Evolutionary conservation across 2,113 vertebrate species (phyloP), one percentile per base, ranked within the genome.

Genomic region (Equus quagga): DNA sequence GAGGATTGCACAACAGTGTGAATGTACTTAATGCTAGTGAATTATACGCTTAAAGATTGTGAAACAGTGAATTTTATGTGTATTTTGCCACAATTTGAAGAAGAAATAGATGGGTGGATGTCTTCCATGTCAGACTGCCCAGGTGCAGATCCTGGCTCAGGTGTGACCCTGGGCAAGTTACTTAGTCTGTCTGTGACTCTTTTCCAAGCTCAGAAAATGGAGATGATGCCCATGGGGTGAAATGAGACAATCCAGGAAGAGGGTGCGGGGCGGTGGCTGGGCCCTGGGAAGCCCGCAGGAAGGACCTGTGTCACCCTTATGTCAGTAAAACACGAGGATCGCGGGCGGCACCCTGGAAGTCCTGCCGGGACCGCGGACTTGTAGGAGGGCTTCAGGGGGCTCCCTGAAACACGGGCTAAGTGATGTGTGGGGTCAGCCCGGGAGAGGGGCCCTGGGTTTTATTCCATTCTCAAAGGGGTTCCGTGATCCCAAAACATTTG

Each of bases 231-330:
- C 33, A 0, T 0, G 79, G 33, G 41, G 79, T 28, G 49, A 64
- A 28, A 33, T 2, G 24, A 56, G 31, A 9, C 5, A 11, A 6
- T 11, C 65, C 46, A 41, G 2, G 4, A 8, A n/a, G 23, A 24
- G 19, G 11, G n/a, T 1, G 28, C 4, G 7, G 62, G 56, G 24
- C 17, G 3, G 0, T 5, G 49, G 65, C 54, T 10, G 18, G 70
- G 69, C 21, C 51, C 2, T 2, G 1, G 65, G 6, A 7, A 36
- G 12, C 12, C 1, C 9, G 1, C 6, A 14, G 36, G 18, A 10
- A 44, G 64, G 4, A 18, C 24, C 3, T 4, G 23, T 10, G 5
- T 56, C 67, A 0, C 21, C 7, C 2, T 3, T 11, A 1, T 0
- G 1, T 21, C 3, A 6, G 1, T 3, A 19, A 41, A 72, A 49